Percentiles rank a stretch among this genome's conserved stretches.
Evolutionary conservation across 2,113 vertebrate species (phyloP).

Genomic region (Stigmatopora argus): DNA sequence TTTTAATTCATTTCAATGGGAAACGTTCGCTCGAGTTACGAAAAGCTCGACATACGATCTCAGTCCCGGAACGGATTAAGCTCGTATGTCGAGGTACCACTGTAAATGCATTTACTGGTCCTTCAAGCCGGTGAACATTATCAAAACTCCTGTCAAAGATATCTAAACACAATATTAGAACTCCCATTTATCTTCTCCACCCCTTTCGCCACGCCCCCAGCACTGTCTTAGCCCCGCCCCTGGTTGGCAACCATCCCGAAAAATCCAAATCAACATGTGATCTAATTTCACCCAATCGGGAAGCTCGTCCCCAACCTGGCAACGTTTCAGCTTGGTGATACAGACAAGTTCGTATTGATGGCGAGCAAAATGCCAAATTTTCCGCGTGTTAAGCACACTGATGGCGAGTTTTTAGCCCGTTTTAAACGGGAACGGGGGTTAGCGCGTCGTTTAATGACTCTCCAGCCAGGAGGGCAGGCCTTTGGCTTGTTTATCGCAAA

Average conservation of each 20-base stretch:
- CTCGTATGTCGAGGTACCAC: too few species aligned
- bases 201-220: too few species aligned
- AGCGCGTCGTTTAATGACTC: slow-evolving; percentile 59
- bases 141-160: too few species aligned
- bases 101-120: too few species aligned
- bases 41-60: too few species aligned
- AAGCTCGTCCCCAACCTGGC: background rate
- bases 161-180: too few species aligned
- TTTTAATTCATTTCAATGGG: too few species aligned
- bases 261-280: background rate
- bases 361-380: slow-evolving; percentile 26
- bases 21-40: too few species aligned
- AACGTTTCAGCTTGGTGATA: too few species aligned
- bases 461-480: slow-evolving; percentile 56
- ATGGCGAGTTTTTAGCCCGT: slow-evolving; percentile 21
- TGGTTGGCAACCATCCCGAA: background rate
- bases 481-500: slow-evolving; percentile 68
- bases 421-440: background rate
- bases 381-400: slow-evolving; percentile 20
- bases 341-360: background rate
- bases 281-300: background rate
- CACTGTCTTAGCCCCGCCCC: background rate
- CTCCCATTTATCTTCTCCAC: too few species aligned
- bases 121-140: too few species aligned
- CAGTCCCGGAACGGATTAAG: too few species aligned